These are phyloP conservation scores for Cylloceria caligata DNA, from an alignment of 2,888 invertebrate species.

Conservation along the genomic window DNA sequence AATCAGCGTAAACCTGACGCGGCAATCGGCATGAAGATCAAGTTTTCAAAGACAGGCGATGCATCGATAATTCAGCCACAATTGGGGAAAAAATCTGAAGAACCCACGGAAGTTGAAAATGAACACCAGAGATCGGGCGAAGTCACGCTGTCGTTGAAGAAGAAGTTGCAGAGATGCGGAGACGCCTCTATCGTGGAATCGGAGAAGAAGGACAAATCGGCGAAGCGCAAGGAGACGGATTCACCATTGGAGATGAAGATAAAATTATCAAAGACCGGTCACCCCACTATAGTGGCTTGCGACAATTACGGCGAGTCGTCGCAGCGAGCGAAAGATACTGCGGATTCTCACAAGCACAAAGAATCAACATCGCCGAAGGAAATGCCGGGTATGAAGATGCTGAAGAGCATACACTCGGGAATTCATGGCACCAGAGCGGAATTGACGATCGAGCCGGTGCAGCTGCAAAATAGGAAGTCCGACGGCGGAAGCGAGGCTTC, in stretches of 20 bases:
- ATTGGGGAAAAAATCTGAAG: conserved; percentile 54
- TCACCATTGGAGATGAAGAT: conserved; percentile 79
- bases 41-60: conserved; percentile 80
- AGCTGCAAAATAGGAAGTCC: conserved; percentile 68
- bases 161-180: conserved; percentile 57
- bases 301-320: conserved; percentile 72
- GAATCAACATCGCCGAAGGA: conserved; percentile 59
- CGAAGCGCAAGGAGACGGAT: conserved; percentile 72
- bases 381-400: conserved; percentile 68
- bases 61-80: conserved; percentile 73
- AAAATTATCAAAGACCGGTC: conserved; percentile 81
- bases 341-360: conserved; percentile 62
- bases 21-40: conserved; percentile 81
- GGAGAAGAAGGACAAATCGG: conserved; percentile 75
- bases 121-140: conserved; percentile 54
- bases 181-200: conserved; percentile 72
- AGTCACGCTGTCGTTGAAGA: conserved; percentile 21
- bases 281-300: conserved; percentile 80
- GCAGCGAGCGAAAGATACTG: conserved; percentile 60
- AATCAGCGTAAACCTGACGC: conserved; percentile 76
- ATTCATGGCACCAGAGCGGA: conserved; percentile 76
- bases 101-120: conserved; percentile 16
- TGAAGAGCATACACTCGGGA: conserved; percentile 73
- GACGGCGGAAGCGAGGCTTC: conserved; percentile 71
- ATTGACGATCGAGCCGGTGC: conserved; percentile 78